phyloP scores from a whole-genome alignment of 2,888 invertebrate genomes.

The Poecilobothrus nobilitatus region DNA sequence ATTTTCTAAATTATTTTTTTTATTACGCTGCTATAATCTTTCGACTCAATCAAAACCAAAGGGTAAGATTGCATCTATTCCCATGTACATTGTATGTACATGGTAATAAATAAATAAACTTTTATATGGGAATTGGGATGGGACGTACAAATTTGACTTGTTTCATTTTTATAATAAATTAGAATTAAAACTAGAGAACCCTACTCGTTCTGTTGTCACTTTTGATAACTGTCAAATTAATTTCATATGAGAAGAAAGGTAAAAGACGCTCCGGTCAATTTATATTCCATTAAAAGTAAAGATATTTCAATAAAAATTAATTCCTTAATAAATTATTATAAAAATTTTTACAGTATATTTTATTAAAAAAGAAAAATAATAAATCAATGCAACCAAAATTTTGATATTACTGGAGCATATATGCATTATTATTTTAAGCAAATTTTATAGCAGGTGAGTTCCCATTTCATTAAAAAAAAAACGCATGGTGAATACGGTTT shows the following conservation, averaged over 20 bases:
- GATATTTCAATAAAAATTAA: neutral
- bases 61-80: no score
- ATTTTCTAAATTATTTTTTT: no score
- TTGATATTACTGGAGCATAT: neutral
- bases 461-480: neutral
- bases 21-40: no score
- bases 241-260: neutral
- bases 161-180: no score
- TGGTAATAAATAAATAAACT: no score
- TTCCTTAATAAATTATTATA: neutral
- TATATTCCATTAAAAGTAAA: neutral
- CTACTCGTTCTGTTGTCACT: no score
- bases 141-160: no score
- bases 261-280: constrained; percentile 3
- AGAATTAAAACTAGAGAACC: no score
- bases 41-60: no score
- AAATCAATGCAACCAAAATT: neutral
- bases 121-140: no score
- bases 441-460: neutral
- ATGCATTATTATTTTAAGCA: neutral
- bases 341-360: neutral
- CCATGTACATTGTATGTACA: no score
- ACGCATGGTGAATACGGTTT: neutral
- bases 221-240: no score
- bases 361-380: neutral